Percentiles rank a stretch among this genome's conserved stretches.
Conservation (phyloP, 2,113 vertebrate species). For the Eidolon helvum region DNA sequence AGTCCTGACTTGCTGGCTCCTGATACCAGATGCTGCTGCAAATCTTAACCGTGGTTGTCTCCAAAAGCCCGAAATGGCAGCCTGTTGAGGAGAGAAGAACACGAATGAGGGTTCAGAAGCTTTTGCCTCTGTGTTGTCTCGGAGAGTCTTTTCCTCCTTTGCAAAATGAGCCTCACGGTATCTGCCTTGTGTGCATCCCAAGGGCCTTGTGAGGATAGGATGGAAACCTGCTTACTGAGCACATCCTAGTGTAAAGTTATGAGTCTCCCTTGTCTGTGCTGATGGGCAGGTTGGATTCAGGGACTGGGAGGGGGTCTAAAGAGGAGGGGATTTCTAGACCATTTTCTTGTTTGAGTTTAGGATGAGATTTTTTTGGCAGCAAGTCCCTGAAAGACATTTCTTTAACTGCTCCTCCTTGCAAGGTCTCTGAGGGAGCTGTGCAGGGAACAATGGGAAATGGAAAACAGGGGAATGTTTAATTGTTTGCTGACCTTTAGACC, state of each 20-base stretch:
- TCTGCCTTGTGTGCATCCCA: not conserved
- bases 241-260: not conserved
- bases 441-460: not conserved
- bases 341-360: slow-evolving; percentile 18
- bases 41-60: not conserved
- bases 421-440: not conserved
- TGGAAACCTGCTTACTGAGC: not conserved
- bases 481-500: slow-evolving; percentile 55
- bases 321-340: not conserved
- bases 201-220: not conserved
- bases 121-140: not conserved
- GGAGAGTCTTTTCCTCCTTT: not conserved
- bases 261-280: not conserved
- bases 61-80: slow-evolving; percentile 31
- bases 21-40: slow-evolving; percentile 31
- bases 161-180: not conserved
- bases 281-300: not conserved
- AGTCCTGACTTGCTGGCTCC: not conserved
- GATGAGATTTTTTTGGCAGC: not conserved
- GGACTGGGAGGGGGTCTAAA: not conserved
- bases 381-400: not conserved
- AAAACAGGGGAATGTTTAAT: not conserved
- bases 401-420: not conserved
- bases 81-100: not conserved
- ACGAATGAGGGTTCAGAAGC: not conserved